These are phyloP conservation scores for Brenthis hecate DNA, from an alignment of 2,888 invertebrate species.

Conservation along the genomic window DNA sequence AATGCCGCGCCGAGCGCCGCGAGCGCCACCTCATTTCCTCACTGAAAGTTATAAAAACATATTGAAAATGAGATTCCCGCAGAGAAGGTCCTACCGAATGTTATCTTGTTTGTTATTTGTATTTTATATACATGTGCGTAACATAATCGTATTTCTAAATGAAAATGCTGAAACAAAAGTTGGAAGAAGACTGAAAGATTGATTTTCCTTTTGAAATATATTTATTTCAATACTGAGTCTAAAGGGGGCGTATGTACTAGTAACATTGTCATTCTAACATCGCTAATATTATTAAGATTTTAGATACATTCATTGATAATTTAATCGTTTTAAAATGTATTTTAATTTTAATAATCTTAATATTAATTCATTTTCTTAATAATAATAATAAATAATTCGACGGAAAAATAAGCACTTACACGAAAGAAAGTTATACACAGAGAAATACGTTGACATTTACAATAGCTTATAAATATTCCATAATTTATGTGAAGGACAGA, in stretches of 20 bases:
- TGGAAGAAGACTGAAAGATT: slow-evolving; percentile 11
- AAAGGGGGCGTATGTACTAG: too few relatives aligned
- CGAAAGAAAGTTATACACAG: background rate
- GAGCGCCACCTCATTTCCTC: slow-evolving; percentile 80
- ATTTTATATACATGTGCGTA: slow-evolving; percentile 70
- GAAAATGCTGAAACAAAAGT: slow-evolving; percentile 38
- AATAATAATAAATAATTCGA: background rate
- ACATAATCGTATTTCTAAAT: slow-evolving; percentile 69
- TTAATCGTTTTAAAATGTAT: too few relatives aligned
- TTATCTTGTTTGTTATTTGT: slow-evolving; percentile 80
- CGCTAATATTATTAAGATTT: too few relatives aligned
- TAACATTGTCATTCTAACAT: too few relatives aligned
- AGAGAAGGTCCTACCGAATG: slow-evolving; percentile 72
- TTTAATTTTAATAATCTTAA: too few relatives aligned
- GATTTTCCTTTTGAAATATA: slow-evolving; percentile 3
- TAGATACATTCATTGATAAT: too few relatives aligned
- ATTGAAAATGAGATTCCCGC: slow-evolving; percentile 81
- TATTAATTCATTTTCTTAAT: too few relatives aligned
- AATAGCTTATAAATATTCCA: slow-evolving; percentile 7
- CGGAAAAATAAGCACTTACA: background rate
- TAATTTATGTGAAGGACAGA: slow-evolving; percentile 24
- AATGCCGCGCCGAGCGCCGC: slow-evolving; percentile 69
- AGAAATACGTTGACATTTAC: background rate
- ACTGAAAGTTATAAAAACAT: slow-evolving; percentile 82
- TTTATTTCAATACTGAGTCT: background rate